Conservation (phyloP, 2,797 vertebrate species). For the Anisognathus igniventris region DNA sequence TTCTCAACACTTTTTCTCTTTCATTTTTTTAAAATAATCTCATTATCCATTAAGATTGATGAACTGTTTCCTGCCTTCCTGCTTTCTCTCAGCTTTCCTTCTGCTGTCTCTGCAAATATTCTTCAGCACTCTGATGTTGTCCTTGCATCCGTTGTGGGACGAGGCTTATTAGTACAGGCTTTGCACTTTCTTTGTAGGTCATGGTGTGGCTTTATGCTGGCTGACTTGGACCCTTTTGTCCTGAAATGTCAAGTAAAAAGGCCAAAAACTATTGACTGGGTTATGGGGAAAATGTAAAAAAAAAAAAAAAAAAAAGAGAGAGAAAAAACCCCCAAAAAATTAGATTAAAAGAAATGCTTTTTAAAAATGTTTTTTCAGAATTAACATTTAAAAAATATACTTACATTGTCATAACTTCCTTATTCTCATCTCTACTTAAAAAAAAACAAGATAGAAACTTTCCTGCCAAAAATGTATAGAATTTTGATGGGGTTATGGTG, state of each 20-base stretch:
- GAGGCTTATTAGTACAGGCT: background rate
- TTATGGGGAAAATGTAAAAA: background rate
- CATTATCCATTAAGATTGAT: background rate
- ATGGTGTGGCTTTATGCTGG: background rate
- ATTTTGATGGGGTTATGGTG: background rate
- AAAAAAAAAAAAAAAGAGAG: background rate
- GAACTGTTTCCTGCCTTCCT: conserved; percentile 7
- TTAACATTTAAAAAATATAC: background rate
- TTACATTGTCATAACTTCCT: background rate
- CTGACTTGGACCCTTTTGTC: background rate
- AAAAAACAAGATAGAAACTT: background rate
- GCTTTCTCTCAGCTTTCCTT: background rate
- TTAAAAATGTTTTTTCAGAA: background rate
- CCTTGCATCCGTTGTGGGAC: rapidly evolving
- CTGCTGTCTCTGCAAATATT: background rate
- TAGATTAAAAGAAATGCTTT: background rate
- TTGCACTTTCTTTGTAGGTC: background rate
- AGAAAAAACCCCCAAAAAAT: background rate
- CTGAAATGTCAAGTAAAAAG: background rate
- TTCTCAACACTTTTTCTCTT: background rate
- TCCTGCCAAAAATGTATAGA: background rate
- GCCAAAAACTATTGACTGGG: background rate
- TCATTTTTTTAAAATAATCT: background rate
- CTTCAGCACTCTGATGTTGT: background rate
- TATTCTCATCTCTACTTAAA: background rate